phyloP scores from a whole-genome alignment of 37 sponge, comb jelly and placozoan genomes.

The Hexactinellida sp. region DNA sequence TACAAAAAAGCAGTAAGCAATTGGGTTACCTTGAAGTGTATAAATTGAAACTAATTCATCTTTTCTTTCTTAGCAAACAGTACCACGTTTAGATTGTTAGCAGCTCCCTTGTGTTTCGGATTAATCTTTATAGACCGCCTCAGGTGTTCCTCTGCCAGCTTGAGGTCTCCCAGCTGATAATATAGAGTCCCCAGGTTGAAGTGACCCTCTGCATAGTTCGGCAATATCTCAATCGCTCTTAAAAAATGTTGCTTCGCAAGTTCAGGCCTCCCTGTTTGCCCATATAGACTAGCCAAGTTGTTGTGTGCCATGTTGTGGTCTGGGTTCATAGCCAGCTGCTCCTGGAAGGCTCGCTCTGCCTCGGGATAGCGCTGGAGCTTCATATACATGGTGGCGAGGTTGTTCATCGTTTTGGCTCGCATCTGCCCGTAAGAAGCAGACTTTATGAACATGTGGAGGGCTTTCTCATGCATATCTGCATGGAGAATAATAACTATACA shows the following conservation, averaged over 20 bases:
- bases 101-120: slow-evolving; percentile 59
- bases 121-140: slow-evolving; percentile 45
- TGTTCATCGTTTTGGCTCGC: slow-evolving; percentile 62
- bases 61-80: slow-evolving; percentile 40
- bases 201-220: slow-evolving; percentile 54
- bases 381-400: slow-evolving; percentile 64
- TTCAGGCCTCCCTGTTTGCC: slow-evolving; percentile 34
- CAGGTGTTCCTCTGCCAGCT: slow-evolving; percentile 44
- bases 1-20: background rate
- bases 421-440: slow-evolving; percentile 36
- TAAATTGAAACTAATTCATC: background rate
- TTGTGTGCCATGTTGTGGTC: background rate
- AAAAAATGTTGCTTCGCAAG: slow-evolving; percentile 63
- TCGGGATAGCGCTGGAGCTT: slow-evolving; percentile 20
- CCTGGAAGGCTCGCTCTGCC: background rate
- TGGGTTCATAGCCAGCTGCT: background rate
- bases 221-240: slow-evolving; percentile 53
- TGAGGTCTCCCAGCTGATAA: slow-evolving; percentile 35
- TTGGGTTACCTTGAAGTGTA: background rate
- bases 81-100: slow-evolving; percentile 68
- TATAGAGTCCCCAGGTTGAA: slow-evolving; percentile 72
- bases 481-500: background rate
- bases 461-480: background rate
- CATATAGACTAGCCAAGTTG: slow-evolving; percentile 57
- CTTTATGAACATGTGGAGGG: slow-evolving; percentile 37